Evolutionary conservation across 2,888 invertebrate species (phyloP).

Genomic region (Erebia palarica): DNA sequence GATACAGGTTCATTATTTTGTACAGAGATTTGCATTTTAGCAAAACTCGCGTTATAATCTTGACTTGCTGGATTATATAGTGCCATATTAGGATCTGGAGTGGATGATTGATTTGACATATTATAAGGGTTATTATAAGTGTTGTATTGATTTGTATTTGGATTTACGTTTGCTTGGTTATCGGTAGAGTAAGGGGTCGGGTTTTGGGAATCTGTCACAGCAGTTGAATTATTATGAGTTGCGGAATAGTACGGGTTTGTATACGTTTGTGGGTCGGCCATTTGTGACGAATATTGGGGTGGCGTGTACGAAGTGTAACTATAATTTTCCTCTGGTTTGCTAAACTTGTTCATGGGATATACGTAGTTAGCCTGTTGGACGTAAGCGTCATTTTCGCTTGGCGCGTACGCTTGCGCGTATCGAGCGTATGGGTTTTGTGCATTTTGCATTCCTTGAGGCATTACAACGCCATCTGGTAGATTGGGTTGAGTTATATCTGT

Average conservation of each 20-base stretch:
- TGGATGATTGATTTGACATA: conserved; percentile 46
- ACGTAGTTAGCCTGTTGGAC: conserved; percentile 54
- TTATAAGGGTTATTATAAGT: conserved; percentile 51
- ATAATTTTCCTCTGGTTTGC: conserved; percentile 62
- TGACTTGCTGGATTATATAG: conserved; percentile 46
- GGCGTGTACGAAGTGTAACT: conserved; percentile 67
- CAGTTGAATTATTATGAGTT: conserved; percentile 56
- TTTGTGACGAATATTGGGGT: conserved; percentile 58
- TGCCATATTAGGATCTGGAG: conserved; percentile 51
- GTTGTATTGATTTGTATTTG: conserved; percentile 42
- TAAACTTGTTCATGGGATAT: conserved; percentile 54
- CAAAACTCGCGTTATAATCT: conserved; percentile 63
- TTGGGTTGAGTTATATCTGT: conserved; percentile 64
- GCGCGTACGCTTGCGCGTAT: conserved; percentile 54
- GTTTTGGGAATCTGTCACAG: conserved; percentile 63
- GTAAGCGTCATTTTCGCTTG: conserved; percentile 51
- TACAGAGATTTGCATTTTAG: conserved; percentile 65
- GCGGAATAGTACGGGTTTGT: conserved; percentile 67
- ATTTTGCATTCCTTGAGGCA: conserved; percentile 54
- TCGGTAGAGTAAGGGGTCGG: conserved; percentile 44
- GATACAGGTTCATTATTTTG: conserved; percentile 52
- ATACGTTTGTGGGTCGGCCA: conserved; percentile 61
- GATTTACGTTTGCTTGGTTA: conserved; percentile 46
- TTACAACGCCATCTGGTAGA: conserved; percentile 67
- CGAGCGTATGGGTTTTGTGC: conserved; percentile 58